Evolutionary conservation across 2,888 invertebrate genomes (phyloP).

Genomic region (Ctena decussata): DNA sequence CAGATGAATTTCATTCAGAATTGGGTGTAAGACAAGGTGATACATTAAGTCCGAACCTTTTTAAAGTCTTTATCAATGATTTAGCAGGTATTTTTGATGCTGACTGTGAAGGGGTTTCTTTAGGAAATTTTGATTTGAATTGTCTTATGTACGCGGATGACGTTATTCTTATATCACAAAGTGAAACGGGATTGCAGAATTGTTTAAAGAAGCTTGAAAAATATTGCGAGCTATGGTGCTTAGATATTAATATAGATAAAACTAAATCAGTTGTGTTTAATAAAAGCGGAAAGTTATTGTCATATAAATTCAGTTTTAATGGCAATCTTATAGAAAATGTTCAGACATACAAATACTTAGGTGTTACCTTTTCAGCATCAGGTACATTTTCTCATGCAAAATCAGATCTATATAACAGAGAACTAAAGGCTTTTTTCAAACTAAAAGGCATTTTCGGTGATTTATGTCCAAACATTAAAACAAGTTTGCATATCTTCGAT

Average conservation of each 20-base stretch:
- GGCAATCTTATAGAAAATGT: neutral
- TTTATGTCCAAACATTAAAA: neutral
- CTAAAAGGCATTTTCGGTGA: neutral
- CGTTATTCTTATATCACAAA: neutral
- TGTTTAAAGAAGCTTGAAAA: neutral
- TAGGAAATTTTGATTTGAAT: neutral
- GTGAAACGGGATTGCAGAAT: neutral
- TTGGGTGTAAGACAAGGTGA: neutral
- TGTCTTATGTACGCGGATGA: slow-evolving; percentile 1
- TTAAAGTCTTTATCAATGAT: neutral
- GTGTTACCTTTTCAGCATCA: neutral
- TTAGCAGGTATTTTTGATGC: neutral
- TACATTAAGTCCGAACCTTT: neutral
- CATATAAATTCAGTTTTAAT: neutral
- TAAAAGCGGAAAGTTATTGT: neutral
- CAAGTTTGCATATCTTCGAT: neutral
- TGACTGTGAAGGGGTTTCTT: neutral
- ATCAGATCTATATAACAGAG: neutral
- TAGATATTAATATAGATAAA: neutral
- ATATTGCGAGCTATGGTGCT: neutral
- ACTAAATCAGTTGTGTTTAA: neutral
- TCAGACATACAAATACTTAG: neutral
- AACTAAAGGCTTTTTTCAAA: neutral
- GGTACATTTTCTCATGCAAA: neutral
- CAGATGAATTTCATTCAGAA: neutral